These are phyloP conservation scores for Lampris incognitus DNA, from an alignment of 2,113 vertebrate species.

Conservation along the genomic window DNA sequence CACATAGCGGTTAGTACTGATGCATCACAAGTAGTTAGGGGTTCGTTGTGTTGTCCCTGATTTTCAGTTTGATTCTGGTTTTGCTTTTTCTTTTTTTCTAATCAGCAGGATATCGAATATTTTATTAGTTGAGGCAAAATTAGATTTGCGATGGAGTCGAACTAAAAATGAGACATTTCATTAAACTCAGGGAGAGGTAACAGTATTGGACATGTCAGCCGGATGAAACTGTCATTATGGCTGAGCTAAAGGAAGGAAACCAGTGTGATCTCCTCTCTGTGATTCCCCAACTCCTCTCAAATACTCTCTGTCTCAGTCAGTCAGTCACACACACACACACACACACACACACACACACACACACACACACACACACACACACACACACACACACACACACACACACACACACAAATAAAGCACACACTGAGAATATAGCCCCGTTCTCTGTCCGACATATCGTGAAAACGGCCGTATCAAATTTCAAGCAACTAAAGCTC, in stretches of 20 bases:
- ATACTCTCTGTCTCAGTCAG: not conserved
- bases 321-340: not conserved
- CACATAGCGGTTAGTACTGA: not conserved
- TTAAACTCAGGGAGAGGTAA: not conserved
- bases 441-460: not conserved
- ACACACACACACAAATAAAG: not conserved
- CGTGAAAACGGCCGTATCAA: not conserved
- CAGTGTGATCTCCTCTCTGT: constrained; percentile 80
- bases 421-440: not conserved
- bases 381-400: constrained; percentile 10
- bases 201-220: not conserved
- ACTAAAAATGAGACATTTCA: not conserved
- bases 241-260: constrained; percentile 57
- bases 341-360: constrained; percentile 1
- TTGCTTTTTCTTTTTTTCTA: not conserved
- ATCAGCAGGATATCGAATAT: not conserved
- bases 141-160: not conserved
- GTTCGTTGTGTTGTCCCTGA: not conserved
- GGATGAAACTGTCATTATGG: constrained; percentile 7
- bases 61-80: not conserved
- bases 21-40: not conserved
- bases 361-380: constrained; percentile 11
- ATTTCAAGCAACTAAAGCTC: not conserved
- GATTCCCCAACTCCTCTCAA: constrained; percentile 66
- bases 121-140: not conserved